Evolutionary conservation across 2,888 invertebrate genomes (phyloP).

Genomic region (Tetragnatha montana): DNA sequence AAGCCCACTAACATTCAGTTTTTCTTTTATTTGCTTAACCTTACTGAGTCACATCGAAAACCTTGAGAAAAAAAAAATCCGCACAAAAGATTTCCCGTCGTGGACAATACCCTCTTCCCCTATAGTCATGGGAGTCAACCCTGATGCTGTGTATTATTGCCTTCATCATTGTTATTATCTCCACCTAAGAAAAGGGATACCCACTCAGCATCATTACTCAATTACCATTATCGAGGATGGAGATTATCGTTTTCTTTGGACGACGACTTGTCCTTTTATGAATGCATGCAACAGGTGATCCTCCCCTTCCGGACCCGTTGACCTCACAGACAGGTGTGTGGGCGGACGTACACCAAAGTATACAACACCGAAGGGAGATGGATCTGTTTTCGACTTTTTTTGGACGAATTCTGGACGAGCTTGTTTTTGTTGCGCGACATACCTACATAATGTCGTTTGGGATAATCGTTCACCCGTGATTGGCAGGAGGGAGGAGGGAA

Average conservation of each 20-base stretch:
- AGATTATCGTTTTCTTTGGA: conserved; percentile 60
- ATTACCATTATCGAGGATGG: conserved; percentile 67
- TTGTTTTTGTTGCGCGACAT: conserved; percentile 14
- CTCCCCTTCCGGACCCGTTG: conserved; percentile 68
- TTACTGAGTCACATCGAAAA: too few species aligned
- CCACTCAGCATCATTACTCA: conserved; percentile 66
- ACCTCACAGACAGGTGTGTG: conserved; percentile 50
- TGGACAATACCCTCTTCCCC: background rate
- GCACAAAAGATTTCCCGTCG: background rate
- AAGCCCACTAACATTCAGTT: too few species aligned
- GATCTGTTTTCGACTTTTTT: conserved; percentile 14
- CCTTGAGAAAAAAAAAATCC: too few species aligned
- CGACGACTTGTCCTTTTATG: conserved; percentile 55
- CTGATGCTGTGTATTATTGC: conserved; percentile 12
- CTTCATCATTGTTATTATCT: conserved; percentile 51
- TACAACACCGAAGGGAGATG: conserved; percentile 37
- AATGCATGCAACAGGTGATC: conserved; percentile 49
- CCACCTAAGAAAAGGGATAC: conserved; percentile 29
- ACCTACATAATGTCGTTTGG: conserved; percentile 21
- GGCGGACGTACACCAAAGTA: conserved; percentile 61
- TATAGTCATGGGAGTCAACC: conserved; percentile 43
- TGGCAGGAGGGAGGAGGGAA: conserved; percentile 30
- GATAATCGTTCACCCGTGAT: conserved; percentile 32
- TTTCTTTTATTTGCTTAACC: too few species aligned
- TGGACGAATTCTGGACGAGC: background rate